A percentile compares a stretch with the other conserved stretches of the same genome.
These are phyloP conservation scores for Labeo rohita DNA, from an alignment of 2,113 vertebrate species.

Conservation along the genomic window DNA sequence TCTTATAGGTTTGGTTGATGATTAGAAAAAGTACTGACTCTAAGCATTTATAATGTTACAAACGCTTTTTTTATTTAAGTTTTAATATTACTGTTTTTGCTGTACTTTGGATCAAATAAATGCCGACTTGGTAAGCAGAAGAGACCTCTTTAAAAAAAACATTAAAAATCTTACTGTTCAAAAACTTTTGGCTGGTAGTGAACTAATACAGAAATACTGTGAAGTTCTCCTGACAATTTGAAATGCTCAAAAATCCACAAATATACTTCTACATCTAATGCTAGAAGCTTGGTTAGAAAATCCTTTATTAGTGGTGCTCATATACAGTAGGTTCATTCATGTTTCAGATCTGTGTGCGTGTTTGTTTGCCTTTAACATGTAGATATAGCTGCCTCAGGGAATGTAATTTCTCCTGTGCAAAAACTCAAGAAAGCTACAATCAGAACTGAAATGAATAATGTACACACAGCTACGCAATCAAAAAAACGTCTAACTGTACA, in stretches of 20 bases:
- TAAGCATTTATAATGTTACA: too few species aligned
- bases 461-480: background rate
- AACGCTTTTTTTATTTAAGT: too few species aligned
- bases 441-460: background rate
- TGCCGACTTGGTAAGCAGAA: too few species aligned
- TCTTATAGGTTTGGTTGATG: too few species aligned
- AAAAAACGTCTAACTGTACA: background rate
- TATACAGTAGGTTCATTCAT: background rate
- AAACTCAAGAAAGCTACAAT: background rate
- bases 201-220: background rate
- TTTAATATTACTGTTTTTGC: too few species aligned
- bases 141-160: too few species aligned
- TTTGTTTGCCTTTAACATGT: background rate
- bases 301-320: background rate
- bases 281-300: background rate
- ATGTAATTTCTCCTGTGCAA: background rate
- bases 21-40: too few species aligned
- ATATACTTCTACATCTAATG: background rate
- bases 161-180: too few species aligned
- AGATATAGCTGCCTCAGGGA: background rate
- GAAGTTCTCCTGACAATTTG: background rate
- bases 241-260: background rate
- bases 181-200: too few species aligned
- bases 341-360: background rate
- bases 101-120: too few species aligned